phyloP scores from a whole-genome alignment of 1,140 invertebrate genomes.

The Rhagoletis zephyria region DNA sequence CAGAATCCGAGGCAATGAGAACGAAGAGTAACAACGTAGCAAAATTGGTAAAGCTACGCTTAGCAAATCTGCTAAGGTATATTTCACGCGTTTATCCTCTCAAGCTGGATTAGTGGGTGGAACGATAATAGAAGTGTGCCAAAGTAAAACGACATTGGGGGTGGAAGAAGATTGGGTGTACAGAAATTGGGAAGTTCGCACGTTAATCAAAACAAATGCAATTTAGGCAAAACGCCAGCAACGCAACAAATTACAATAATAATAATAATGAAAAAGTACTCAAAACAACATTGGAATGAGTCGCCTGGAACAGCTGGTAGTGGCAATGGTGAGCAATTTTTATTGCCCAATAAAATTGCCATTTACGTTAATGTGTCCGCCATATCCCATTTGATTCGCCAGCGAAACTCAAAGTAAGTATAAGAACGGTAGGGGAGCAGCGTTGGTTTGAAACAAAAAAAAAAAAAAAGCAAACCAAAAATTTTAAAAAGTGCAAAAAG shows the following conservation, averaged over 20 bases:
- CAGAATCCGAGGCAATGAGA: neutral
- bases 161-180: neutral
- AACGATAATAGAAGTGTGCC: neutral
- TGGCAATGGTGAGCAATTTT: slow-evolving; percentile 45
- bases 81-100: slow-evolving; percentile 47
- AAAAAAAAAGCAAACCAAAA: neutral
- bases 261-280: slow-evolving; percentile 30
- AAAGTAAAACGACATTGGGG: neutral
- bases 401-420: slow-evolving; percentile 27
- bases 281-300: neutral
- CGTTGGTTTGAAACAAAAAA: neutral
- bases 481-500: neutral
- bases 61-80: slow-evolving; percentile 38
- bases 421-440: neutral
- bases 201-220: slow-evolving; percentile 52
- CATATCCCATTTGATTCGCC: neutral
- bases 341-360: slow-evolving; percentile 53
- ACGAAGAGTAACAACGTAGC: neutral
- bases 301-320: neutral
- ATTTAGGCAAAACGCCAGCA: slow-evolving; percentile 29
- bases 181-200: neutral
- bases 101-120: slow-evolving; percentile 20
- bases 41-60: slow-evolving; percentile 6
- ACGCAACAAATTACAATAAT: slow-evolving; percentile 46
- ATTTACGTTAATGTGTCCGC: slow-evolving; percentile 51